Percentiles rank a stretch among this genome's conserved stretches.
Conservation (phyloP, 2,888 invertebrate species). For the Rhamphomyia laevipes region DNA sequence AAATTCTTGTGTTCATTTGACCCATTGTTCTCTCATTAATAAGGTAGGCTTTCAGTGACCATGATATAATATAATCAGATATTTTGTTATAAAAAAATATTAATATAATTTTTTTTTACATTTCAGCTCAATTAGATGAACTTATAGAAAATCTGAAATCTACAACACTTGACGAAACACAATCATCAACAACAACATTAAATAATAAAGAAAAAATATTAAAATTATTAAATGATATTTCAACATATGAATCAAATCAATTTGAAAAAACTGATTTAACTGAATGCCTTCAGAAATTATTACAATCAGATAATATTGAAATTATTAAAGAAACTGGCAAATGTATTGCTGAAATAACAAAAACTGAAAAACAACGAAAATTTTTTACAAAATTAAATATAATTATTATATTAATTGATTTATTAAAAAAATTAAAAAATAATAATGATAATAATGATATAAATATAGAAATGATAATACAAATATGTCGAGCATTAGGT, state of each 20-base stretch:
- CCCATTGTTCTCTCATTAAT: no score
- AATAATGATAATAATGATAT: conserved; percentile 22
- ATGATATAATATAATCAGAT: no score
- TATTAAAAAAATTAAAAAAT: conserved; percentile 34
- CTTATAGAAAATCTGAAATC: conserved; percentile 33
- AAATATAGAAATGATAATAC: conserved; percentile 48
- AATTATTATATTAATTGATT: conserved; percentile 45
- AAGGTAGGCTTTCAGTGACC: no score
- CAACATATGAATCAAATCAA: conserved; percentile 33
- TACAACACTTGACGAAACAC: conserved; percentile 21
- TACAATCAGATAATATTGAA: conserved; percentile 34
- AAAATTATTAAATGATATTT: conserved; percentile 29
- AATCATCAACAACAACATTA: conserved; percentile 10
- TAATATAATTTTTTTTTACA: conserved; percentile 2
- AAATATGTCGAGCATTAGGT: conserved; percentile 71
- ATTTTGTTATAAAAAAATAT: conserved; percentile 2
- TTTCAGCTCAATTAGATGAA: conserved; percentile 34
- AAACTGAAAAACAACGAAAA: conserved; percentile 62
- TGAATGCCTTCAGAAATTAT: conserved; percentile 29
- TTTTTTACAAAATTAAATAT: conserved; percentile 52
- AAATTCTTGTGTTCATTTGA: no score
- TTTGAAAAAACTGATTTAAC: conserved; percentile 35
- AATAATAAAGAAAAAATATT: conserved; percentile 21
- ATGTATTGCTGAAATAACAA: conserved; percentile 70
- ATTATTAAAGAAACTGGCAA: conserved; percentile 50